Base-by-base conservation (phyloP, 2,888 invertebrate species). In the Andrena fulva region DNA sequence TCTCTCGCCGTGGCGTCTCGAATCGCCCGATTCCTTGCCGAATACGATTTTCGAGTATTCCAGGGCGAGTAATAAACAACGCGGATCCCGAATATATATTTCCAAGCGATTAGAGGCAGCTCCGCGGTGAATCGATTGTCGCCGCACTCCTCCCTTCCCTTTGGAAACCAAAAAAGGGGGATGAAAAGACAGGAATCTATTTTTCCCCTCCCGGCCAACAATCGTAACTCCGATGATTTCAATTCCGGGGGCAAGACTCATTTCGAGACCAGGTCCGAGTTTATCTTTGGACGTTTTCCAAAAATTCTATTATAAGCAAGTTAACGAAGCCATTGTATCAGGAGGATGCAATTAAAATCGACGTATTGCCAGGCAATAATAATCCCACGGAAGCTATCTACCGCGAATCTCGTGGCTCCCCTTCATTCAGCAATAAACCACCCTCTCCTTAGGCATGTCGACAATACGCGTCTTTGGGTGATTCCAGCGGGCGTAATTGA, bases 41-140 rank as follows among this genome's bases (percentile, higher is more conserved):
- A 87, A 89, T 88, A 87, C 88, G 87, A 90, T 91, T 90, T 77
- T 82, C 88, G 64, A 85, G 84, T 87, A 86, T 88, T 86, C 89
- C 89, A 76, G 81, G 77, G 89, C 84, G 87, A 82, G 87, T 85
- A 84, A 91, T 92, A 92, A 92, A 92, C 90, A 92, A 89, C 86
- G 80, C 76, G 78, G 71, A 86, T 80, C 75, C 83, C 56, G 75
- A 66, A 73, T 84, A 87, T 87, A 87, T 86, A 86, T 89, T 85
- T 85, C 77, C 87, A 74, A 84, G 66, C 89, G 86, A 88, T 88
- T 82, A 82, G 74, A 77, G 54, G 16, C 73, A 81, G 42, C 62
- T 42, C 63, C 66, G 56, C 31, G 56, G 56, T 10, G 68, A 64
- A 82, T 72, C 70, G 73, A 82, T 76, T 54, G 60, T 67, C 72